Evolutionary conservation across 2,888 invertebrate species (phyloP).

Genomic region (Lysandra coridon): DNA sequence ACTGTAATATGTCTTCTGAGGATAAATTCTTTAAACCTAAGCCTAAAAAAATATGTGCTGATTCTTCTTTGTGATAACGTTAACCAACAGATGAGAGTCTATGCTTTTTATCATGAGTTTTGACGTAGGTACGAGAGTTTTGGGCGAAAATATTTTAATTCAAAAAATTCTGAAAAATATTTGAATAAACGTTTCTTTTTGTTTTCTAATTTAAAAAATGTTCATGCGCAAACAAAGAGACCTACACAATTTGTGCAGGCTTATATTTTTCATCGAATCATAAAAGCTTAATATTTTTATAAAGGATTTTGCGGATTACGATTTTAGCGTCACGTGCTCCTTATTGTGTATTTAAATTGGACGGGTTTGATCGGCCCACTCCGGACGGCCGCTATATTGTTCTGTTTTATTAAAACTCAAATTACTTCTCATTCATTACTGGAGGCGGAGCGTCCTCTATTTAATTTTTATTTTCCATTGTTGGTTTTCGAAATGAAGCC

Average conservation of each 20-base stretch:
- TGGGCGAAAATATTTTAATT: neutral
- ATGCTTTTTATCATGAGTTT: neutral
- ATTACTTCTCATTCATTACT: conserved; percentile 77
- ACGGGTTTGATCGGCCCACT: conserved; percentile 69
- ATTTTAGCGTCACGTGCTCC: conserved; percentile 54
- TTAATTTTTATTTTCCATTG: conserved; percentile 76
- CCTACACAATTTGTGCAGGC: neutral
- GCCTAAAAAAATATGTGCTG: neutral
- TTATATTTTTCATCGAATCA: conserved; percentile 17
- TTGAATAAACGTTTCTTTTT: neutral
- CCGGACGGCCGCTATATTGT: conserved; percentile 74
- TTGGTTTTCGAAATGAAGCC: conserved; percentile 77
- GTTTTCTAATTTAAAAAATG: neutral
- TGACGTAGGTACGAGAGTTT: neutral
- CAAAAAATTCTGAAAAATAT: neutral
- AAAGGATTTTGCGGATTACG: conserved; percentile 23
- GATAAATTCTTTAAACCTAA: no score
- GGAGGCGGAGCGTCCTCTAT: conserved; percentile 65
- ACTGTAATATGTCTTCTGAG: no score
- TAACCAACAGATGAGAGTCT: neutral
- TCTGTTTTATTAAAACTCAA: conserved; percentile 75
- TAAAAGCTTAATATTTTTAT: conserved; percentile 19
- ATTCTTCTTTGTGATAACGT: no score
- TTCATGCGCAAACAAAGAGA: neutral
- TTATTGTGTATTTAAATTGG: conserved; percentile 67